A percentile compares a stretch with the other conserved stretches of the same genome.
These are phyloP conservation scores for Pelochelys cantorii DNA, from an alignment of 2,797 vertebrate genomes.

Conservation along the genomic window DNA sequence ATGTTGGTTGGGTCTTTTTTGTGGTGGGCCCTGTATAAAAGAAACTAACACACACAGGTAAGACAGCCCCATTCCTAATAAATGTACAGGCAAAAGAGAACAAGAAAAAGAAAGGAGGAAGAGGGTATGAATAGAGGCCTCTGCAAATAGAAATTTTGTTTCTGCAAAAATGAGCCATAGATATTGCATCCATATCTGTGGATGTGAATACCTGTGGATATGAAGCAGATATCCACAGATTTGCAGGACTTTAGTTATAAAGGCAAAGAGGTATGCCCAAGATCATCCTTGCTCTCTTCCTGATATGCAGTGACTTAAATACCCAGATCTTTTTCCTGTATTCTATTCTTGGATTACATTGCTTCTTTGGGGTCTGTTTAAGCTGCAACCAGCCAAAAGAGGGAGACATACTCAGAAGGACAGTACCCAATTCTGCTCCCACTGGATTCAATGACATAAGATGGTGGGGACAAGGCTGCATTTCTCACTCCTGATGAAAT, in stretches of 20 bases:
- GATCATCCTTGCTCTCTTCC: neutral
- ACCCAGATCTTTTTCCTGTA: neutral
- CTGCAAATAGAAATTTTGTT: no score
- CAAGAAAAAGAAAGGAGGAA: rapidly evolving
- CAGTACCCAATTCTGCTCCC: neutral
- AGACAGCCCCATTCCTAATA: neutral
- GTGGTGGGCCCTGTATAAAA: neutral
- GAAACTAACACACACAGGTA: neutral
- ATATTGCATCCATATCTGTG: no score
- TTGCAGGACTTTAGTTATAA: no score
- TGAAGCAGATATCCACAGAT: no score
- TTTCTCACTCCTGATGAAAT: constrained; percentile 11
- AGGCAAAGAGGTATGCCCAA: neutral
- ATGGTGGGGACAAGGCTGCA: neutral
- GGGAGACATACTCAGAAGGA: rapidly evolving
- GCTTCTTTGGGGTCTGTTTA: neutral
- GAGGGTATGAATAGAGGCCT: no score
- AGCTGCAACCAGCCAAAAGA: neutral
- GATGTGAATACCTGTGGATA: no score
- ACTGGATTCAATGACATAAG: neutral
- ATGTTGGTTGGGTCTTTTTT: neutral
- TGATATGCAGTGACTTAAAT: neutral
- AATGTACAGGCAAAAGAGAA: neutral
- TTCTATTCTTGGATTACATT: neutral
- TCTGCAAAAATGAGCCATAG: no score